Base-by-base conservation (phyloP, 2,888 invertebrate species). In the Heliconius hortense region DNA sequence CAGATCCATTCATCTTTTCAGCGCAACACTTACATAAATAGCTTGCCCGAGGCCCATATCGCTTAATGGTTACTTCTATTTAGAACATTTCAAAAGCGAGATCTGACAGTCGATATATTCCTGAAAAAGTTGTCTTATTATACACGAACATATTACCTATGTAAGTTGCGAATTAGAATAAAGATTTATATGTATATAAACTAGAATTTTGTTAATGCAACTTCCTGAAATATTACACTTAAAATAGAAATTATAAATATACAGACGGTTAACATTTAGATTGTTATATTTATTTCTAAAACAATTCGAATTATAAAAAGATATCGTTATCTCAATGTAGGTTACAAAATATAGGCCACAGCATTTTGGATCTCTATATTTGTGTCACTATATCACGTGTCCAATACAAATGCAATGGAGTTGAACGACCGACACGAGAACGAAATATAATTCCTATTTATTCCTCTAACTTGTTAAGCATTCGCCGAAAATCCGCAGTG, bases 341-440 rank as follows among this genome's bases (percentile, higher is more conserved):
- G 69, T 69, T 31, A 56, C n/a, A 31, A 13, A 31, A 56, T 69
- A 31, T 31, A 66, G 24, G 39, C 1, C 15, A 60, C 15, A 24
- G 39, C 24, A 3, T 43, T 39, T 66, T 8, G n/a, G 13, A 35
- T 64, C 13, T 39, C 66, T 66, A 66, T 39, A 7, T 39, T 66
- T 24, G 15, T 39, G 66, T 59, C 43, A 53, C 63, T 43, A 62
- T 53, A 48, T 70, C 56, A 71, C 39, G 64, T 72, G 35, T 70
- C 39, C 31, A 66, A 76, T 71, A 74, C 48, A 78, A 76, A 76
- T 72, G 73, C 68, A 72, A 48, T 39, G 35, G 73, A 76, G 81
- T 79, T 81, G 81, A 81, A 81, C 62, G 81, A 80, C 80, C 80
- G 73, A 62, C 39, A 74, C 53, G 69, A 67, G 76, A 76, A 68